A percentile compares a stretch with the other conserved stretches of the same genome.
These are phyloP conservation scores for Cotesia chilonis DNA, from an alignment of 1,140 invertebrate species.

Conservation along the genomic window DNA sequence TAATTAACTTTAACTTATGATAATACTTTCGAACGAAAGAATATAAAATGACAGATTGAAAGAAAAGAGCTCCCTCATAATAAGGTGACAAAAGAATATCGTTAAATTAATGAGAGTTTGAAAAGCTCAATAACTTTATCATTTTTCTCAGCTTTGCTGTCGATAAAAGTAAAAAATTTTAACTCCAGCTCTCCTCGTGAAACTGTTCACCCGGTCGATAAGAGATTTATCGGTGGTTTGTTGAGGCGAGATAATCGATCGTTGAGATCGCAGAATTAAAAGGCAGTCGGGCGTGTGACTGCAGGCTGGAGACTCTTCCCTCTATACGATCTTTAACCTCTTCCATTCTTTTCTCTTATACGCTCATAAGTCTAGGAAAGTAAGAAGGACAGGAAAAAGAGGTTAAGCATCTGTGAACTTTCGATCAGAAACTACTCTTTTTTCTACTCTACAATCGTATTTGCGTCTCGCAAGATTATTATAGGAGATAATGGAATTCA, in stretches of 20 bases:
- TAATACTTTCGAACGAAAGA: neutral
- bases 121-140: slow-evolving; percentile 15
- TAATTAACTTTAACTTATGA: neutral
- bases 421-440: neutral
- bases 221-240: slow-evolving; percentile 38
- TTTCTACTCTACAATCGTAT: slow-evolving; percentile 11
- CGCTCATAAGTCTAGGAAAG: neutral
- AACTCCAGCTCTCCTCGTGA: neutral
- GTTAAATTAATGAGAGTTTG: slow-evolving; percentile 18
- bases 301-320: slow-evolving; percentile 21
- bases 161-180: slow-evolving; percentile 28
- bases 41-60: neutral
- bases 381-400: neutral
- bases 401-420: slow-evolving; percentile 15
- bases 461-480: neutral
- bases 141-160: slow-evolving; percentile 10
- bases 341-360: slow-evolving; percentile 1
- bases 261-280: slow-evolving; percentile 37
- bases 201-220: slow-evolving; percentile 32
- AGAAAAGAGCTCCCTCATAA: neutral
- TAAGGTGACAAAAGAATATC: neutral
- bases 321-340: slow-evolving; percentile 28
- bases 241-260: slow-evolving; percentile 41
- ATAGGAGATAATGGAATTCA: neutral
- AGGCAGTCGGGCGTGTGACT: slow-evolving; percentile 39